phyloP scores from a whole-genome alignment of 2,888 invertebrate species.

The Myopa tessellatipennis region DNA sequence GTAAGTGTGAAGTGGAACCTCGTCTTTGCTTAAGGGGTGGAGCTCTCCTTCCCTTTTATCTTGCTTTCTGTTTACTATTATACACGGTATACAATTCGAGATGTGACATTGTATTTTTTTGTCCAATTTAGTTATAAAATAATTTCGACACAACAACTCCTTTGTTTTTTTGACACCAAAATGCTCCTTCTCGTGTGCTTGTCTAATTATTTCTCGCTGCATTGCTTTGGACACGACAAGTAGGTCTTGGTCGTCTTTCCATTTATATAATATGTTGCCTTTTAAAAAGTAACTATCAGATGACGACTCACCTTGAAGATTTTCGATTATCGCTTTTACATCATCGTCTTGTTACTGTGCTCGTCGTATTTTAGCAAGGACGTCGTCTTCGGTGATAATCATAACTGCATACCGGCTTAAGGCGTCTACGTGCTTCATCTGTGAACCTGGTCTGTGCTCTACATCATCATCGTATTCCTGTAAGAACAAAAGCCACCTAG shows the following conservation, averaged over 20 bases:
- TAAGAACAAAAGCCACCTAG: constrained; percentile 38
- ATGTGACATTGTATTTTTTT: constrained; percentile 39
- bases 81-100: constrained; percentile 38
- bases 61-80: constrained; percentile 37
- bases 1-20: constrained; percentile 47
- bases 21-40: constrained; percentile 45
- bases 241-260: constrained; percentile 41
- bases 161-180: constrained; percentile 41
- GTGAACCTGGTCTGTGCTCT: constrained; percentile 46
- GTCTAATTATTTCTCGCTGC: constrained; percentile 45
- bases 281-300: constrained; percentile 43
- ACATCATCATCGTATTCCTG: constrained; percentile 40
- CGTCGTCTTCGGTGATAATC: constrained; percentile 32
- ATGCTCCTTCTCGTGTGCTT: constrained; percentile 49
- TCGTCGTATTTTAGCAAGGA: constrained; percentile 6
- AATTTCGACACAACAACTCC: constrained; percentile 33
- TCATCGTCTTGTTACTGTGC: constrained; percentile 45
- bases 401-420: constrained; percentile 46
- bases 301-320: constrained; percentile 26
- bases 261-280: constrained; percentile 39
- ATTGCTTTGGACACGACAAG: constrained; percentile 44
- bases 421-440: constrained; percentile 42
- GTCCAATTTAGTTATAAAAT: constrained; percentile 38
- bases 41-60: constrained; percentile 48
- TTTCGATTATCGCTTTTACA: constrained; percentile 39